phyloP scores from a whole-genome alignment of 2,113 vertebrate genomes.

The Spea bombifrons region DNA sequence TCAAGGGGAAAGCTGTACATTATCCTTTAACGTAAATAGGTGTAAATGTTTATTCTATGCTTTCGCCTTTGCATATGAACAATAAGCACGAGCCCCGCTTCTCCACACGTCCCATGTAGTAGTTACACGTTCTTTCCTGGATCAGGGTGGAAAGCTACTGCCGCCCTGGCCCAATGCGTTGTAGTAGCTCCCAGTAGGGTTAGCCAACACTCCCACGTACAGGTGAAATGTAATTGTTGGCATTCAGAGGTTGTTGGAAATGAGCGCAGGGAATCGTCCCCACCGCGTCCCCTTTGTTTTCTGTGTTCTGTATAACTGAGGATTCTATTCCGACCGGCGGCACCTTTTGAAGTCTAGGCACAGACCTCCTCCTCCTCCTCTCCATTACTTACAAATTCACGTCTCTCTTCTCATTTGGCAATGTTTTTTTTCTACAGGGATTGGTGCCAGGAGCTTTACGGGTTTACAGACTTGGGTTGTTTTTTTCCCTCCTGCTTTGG shows the following conservation, averaged over 20 bases:
- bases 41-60: no score
- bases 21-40: no score
- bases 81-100: not conserved
- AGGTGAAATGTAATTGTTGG: conserved; percentile 25
- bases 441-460: conserved; percentile 37
- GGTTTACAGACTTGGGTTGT: conserved; percentile 40
- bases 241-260: conserved; percentile 6
- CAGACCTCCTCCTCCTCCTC: conserved; percentile 13
- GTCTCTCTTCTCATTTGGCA: conserved; percentile 36
- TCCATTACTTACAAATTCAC: conserved; percentile 41
- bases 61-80: no score
- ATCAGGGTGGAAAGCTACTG: no score
- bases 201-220: conserved; percentile 1
- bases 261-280: not conserved
- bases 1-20: no score
- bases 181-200: not conserved
- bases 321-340: conserved; percentile 24
- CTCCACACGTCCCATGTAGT: not conserved
- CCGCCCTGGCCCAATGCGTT: not conserved
- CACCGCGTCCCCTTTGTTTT: not conserved
- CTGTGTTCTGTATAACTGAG: conserved; percentile 18
- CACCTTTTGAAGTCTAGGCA: conserved; percentile 37
- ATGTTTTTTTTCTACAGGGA: conserved; percentile 26
- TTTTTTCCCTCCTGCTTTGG: conserved; percentile 22
- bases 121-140: not conserved